Conservation (phyloP, 53 echinoderm and acorn worm species). For the Zoroaster sp. region DNA sequence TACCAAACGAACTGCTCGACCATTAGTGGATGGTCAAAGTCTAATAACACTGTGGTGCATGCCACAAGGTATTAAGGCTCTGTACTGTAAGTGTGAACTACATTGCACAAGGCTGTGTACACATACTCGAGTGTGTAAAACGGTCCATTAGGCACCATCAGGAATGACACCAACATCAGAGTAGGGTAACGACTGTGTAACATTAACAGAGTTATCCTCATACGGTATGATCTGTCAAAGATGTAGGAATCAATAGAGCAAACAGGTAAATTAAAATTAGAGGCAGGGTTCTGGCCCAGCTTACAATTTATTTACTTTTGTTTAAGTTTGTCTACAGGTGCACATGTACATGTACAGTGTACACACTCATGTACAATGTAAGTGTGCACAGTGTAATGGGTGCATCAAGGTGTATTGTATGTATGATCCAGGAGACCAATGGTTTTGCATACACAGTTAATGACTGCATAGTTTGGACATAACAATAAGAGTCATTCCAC, state of each 20-base stretch:
- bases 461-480: no score
- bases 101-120: neutral
- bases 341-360: no score
- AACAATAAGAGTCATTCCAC: no score
- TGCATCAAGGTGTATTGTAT: neutral
- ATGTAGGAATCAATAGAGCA: neutral
- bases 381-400: neutral
- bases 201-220: neutral
- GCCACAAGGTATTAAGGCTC: neutral
- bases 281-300: neutral
- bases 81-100: neutral
- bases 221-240: neutral
- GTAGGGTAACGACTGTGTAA: neutral
- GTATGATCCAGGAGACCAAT: neutral
- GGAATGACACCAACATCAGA: neutral
- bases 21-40: slow-evolving; percentile 22
- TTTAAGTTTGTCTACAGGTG: neutral
- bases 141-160: neutral
- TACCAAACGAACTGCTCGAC: neutral
- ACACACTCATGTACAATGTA: neutral
- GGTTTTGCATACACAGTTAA: no score
- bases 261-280: neutral
- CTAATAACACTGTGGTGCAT: slow-evolving; percentile 6
- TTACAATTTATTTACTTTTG: neutral
- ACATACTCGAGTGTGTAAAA: neutral